phyloP scores from a whole-genome alignment of 2,888 invertebrate genomes.

The Cerceris ruficornis region DNA sequence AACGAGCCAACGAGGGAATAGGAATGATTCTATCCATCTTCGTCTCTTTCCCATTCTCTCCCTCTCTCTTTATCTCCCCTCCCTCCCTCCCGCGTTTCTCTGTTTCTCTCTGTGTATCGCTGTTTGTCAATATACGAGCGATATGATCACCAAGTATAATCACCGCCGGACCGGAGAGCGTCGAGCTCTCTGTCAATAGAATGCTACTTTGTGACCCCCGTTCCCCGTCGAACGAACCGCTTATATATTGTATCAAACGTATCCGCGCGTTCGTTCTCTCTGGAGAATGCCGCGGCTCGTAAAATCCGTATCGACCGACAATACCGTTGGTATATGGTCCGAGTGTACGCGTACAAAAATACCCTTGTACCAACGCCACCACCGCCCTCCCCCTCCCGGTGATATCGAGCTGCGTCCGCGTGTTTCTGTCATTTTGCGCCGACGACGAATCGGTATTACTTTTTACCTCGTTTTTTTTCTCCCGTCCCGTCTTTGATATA shows the following conservation, averaged over 20 bases:
- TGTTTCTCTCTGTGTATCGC: conserved; percentile 58
- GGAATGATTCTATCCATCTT: conserved; percentile 68
- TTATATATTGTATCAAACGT: conserved; percentile 72
- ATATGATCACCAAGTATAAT: conserved; percentile 80
- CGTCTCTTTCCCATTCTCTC: background rate
- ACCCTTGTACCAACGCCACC: conserved; percentile 4
- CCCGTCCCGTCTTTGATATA: background rate
- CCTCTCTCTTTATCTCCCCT: conserved; percentile 10
- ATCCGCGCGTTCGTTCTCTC: conserved; percentile 56
- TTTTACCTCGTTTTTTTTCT: background rate
- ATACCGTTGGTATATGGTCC: conserved; percentile 35
- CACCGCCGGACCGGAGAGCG: conserved; percentile 70
- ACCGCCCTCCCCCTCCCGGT: background rate
- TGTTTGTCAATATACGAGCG: conserved; percentile 80
- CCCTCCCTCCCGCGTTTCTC: background rate
- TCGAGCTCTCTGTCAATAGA: conserved; percentile 75
- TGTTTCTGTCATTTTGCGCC: background rate
- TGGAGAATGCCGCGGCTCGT: conserved; percentile 61
- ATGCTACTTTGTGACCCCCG: conserved; percentile 70
- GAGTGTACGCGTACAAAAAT: conserved; percentile 33
- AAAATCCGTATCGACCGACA: conserved; percentile 68
- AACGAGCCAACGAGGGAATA: conserved; percentile 48
- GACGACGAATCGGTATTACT: background rate
- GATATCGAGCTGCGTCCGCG: conserved; percentile 15
- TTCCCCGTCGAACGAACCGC: conserved; percentile 43